These are phyloP conservation scores for Henicopernis longicauda DNA, from an alignment of 2,113 vertebrate genomes.

Conservation along the genomic window DNA sequence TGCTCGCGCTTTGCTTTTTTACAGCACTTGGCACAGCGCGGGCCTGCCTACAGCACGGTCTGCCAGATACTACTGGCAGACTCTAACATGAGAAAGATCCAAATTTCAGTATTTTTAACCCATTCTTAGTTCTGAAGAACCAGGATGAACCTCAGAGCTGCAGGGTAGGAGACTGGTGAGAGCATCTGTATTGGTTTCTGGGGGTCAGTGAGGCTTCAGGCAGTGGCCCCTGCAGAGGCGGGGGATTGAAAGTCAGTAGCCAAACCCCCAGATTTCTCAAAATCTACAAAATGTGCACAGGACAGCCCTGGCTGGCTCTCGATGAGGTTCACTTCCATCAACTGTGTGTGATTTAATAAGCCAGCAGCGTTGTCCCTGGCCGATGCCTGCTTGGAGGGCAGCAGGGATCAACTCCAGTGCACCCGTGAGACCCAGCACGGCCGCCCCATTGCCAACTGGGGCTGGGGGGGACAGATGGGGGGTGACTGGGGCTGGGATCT, in stretches of 20 bases:
- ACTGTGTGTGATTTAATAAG: no score
- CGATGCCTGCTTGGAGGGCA: fast-evolving
- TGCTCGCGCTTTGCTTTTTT: neutral
- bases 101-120: neutral
- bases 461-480: fast-evolving
- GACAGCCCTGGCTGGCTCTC: neutral
- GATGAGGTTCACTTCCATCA: fast-evolving
- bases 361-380: neutral
- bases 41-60: neutral
- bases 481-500: neutral
- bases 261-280: neutral
- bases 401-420: neutral
- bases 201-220: fast-evolving
- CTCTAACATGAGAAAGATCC: neutral
- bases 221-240: neutral
- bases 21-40: neutral
- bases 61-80: neutral
- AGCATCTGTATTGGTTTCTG: neutral
- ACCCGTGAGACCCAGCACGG: fast-evolving
- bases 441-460: fast-evolving
- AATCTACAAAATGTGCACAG: neutral
- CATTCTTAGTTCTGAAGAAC: neutral
- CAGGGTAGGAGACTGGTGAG: neutral
- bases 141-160: neutral
- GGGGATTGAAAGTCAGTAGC: neutral